Percentiles rank a stretch among this genome's conserved stretches.
These are phyloP conservation scores for Epinotia brunnichana DNA, from an alignment of 2,888 invertebrate genomes.

Conservation along the genomic window DNA sequence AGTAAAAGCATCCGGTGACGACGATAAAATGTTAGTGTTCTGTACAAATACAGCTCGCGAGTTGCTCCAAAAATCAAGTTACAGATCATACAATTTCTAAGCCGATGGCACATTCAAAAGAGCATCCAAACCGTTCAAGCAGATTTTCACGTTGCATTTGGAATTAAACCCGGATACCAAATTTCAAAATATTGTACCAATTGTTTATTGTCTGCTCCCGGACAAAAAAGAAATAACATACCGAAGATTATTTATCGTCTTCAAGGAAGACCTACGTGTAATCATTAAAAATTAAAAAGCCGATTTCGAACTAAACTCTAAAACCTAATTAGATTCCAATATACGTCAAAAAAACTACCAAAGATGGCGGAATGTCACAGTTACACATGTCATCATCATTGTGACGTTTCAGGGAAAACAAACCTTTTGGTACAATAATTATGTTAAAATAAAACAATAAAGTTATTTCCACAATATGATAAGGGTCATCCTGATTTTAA, in stretches of 20 bases:
- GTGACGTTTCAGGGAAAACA: no score
- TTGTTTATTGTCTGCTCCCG: not conserved
- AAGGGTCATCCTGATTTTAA: no score
- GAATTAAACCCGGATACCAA: not conserved
- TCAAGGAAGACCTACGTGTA: constrained; percentile 4
- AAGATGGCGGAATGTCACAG: no score
- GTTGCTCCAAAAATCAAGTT: not conserved
- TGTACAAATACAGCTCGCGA: not conserved
- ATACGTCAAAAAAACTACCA: no score
- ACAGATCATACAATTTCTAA: not conserved
- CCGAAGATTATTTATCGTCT: not conserved
- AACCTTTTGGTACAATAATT: no score
- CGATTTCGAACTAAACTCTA: constrained; percentile 18
- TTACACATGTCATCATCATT: no score
- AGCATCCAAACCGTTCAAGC: not conserved
- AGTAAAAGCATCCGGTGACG: not conserved
- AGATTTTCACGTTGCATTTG: not conserved
- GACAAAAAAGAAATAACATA: constrained; percentile 4
- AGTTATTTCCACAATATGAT: no score
- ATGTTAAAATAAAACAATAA: no score
- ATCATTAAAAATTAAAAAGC: not conserved
- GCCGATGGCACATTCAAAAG: not conserved
- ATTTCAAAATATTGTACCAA: not conserved
- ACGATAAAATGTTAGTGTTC: not conserved
- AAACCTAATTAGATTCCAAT: no score